phyloP scores from a whole-genome alignment of 2,797 vertebrate species.

The Discoglossus pictus region DNA sequence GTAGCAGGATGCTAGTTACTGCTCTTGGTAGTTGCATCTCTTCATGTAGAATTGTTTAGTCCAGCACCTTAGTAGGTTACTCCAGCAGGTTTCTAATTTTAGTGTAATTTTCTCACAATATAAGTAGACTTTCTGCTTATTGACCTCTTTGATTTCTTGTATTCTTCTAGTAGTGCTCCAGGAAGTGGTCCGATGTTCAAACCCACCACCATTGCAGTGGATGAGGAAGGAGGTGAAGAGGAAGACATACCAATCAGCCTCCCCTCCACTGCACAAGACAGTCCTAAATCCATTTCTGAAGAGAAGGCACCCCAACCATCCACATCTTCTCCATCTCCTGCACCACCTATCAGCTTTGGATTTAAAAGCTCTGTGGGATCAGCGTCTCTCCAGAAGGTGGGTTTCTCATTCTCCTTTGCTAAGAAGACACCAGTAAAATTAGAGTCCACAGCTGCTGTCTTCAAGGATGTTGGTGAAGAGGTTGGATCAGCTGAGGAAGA shows the following conservation, averaged over 20 bases:
- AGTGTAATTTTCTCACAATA: too few relatives aligned
- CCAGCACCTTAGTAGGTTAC: too few relatives aligned
- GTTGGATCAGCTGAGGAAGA: constrained; percentile 63
- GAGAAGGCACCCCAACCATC: constrained; percentile 11
- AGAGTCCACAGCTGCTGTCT: constrained; percentile 91
- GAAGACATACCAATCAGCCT: constrained; percentile 67
- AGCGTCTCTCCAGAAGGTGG: constrained; percentile 83
- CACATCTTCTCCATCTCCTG: constrained; percentile 54
- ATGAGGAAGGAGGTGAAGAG: constrained; percentile 85
- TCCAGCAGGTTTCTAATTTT: too few relatives aligned
- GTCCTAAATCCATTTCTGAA: constrained; percentile 51
- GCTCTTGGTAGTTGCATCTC: too few relatives aligned
- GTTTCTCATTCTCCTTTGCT: constrained; percentile 95
- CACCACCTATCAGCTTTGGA: constrained; percentile 78
- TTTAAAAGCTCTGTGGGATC: constrained; percentile 75
- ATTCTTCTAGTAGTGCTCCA: constrained; percentile 76
- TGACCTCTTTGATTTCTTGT: constrained; percentile 8
- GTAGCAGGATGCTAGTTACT: too few relatives aligned
- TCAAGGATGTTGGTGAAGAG: constrained; percentile 89
- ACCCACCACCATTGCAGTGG: constrained; percentile 89
- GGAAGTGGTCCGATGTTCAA: constrained; percentile 99
- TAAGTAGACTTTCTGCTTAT: background rate
- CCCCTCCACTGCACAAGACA: constrained; percentile 53
- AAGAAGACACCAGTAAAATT: constrained; percentile 95
- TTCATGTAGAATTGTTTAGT: too few relatives aligned